Conservation (phyloP, 2,113 vertebrate genomes). For the Piprites chloris region DNA sequence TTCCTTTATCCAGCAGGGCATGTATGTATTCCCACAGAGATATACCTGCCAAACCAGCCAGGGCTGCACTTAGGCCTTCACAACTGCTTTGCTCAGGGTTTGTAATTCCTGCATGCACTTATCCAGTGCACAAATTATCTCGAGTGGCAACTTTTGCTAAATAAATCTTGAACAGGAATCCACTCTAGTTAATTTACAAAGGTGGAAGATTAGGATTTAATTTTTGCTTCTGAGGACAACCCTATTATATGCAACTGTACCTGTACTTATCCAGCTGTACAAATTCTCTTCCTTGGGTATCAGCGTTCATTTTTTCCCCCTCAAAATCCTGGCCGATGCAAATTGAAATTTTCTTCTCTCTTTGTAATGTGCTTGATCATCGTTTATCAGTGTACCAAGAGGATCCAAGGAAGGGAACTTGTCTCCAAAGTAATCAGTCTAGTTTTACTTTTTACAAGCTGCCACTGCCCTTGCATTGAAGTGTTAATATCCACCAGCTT, state of each 20-base stretch:
- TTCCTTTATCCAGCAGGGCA: not conserved
- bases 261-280: not conserved
- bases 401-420: not conserved
- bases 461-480: not conserved
- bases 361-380: not conserved
- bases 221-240: conserved; percentile 29
- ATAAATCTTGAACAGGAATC: not conserved
- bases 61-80: not conserved
- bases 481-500: not conserved
- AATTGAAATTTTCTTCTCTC: conserved; percentile 8
- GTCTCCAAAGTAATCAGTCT: not conserved
- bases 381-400: not conserved
- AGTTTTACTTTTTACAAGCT: not conserved
- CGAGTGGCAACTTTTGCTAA: conserved; percentile 9
- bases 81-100: not conserved
- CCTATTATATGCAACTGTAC: not conserved
- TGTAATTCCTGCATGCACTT: not conserved
- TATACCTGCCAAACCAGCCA: not conserved
- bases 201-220: not conserved
- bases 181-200: not conserved
- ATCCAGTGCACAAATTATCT: not conserved
- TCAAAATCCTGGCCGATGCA: not conserved
- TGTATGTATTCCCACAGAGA: not conserved
- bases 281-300: not conserved
- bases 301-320: not conserved